Base-by-base conservation (phyloP, 23 tunicate species). In the Clavelina lepadiformis region DNA sequence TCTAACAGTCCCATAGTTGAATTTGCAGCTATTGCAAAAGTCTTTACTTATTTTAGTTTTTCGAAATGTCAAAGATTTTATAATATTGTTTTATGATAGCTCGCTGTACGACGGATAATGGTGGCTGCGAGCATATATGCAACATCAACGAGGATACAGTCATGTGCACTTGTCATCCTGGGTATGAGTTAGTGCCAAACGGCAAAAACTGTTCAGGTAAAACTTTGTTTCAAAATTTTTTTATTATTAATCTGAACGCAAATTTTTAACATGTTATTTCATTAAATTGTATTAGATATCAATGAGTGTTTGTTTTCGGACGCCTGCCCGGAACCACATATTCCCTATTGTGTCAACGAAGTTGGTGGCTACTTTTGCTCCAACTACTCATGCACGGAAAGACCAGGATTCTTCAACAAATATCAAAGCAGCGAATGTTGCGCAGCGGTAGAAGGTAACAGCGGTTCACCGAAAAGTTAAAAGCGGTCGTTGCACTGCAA, bases 81-180 rank as follows among this genome's bases (percentile, higher is more conserved):
- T n/a, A n/a, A n/a, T n/a, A n/a, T 36, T 46, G 23, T n/a, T 68
- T 27, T 44, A 25, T 60, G 44, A 29, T 21, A 73, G 79, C 58
- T 33, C 52, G 68, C 47, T 74, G 80, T 31, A 19, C 27, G 3
- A 22, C 20, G 11, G 45, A 74, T 44, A 74, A 74, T 52, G 80
- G 80, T 1, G 80, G 80, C 11, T 74, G 80, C 25, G 59, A 74
- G 62, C 80, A 74, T 5, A 49, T 24, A 19, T 74, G 80, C 33
- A 26, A 58, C 0, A 63, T 74, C 26, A 52, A 31, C 20, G 35
- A 51, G 22, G 38, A 74, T 33, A 29, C 32, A 66, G 57, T 66
- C 49, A 41, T 15, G 31, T 65, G 71, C 26, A 21, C 35, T 20
- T 65, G 71, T 23, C 38, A 21, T 65, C 6, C 71, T 3, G 71